A percentile compares a stretch with the other conserved stretches of the same genome.
Evolutionary conservation across 2,797 vertebrate species (phyloP).

Genomic region (Sciurus vulgaris): DNA sequence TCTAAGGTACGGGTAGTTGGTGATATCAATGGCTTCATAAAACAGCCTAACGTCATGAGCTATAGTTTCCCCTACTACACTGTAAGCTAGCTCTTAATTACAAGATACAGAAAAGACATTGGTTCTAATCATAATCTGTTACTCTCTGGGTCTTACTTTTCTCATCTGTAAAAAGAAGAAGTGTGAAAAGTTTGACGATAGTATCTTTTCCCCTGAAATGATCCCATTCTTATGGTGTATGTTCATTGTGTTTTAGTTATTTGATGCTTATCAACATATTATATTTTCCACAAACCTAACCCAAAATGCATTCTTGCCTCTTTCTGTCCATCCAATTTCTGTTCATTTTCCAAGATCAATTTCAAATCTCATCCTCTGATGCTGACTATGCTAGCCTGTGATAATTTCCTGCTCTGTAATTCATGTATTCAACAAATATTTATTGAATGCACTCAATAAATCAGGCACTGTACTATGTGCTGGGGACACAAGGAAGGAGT

Average conservation of each 20-base stretch:
- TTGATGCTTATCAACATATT: not conserved
- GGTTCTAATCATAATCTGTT: slow-evolving; percentile 7
- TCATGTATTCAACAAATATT: slow-evolving; percentile 23
- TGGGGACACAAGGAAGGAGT: not conserved
- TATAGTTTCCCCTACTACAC: not conserved
- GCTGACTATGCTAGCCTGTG: not conserved
- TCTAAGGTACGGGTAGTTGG: not conserved
- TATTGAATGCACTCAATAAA: not conserved
- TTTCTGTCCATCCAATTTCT: slow-evolving; percentile 2
- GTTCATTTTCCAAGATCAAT: not conserved
- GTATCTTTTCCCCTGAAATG: not conserved
- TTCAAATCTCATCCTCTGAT: not conserved
- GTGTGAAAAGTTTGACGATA: not conserved
- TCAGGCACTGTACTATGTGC: not conserved
- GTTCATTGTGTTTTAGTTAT: not conserved
- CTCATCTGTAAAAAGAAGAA: not conserved
- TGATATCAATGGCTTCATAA: not conserved
- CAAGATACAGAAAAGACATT: not conserved
- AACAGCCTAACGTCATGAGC: not conserved
- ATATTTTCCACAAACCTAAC: not conserved
- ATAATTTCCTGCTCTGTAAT: not conserved
- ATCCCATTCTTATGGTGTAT: not conserved
- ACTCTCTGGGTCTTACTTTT: slow-evolving; percentile 30
- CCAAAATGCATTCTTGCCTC: not conserved
- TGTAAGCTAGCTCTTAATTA: slow-evolving; percentile 35